Conservation (phyloP, 2,113 vertebrate genomes). For the Sardina pilchardus region DNA sequence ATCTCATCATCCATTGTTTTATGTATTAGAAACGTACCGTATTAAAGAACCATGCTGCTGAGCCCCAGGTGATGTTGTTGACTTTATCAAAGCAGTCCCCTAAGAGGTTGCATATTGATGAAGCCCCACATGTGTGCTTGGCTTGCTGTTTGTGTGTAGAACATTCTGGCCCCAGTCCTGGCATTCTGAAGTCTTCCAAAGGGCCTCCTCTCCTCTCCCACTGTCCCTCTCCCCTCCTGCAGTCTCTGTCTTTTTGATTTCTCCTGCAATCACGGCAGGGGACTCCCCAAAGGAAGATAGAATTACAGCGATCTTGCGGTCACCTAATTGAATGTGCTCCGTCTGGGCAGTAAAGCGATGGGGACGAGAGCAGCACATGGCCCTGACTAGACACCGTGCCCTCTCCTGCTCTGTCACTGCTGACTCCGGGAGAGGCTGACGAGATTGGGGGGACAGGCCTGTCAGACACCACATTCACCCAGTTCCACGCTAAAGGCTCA, state of each 20-base stretch:
- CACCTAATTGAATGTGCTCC: conserved; percentile 9
- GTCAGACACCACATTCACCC: conserved; percentile 12
- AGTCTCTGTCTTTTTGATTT: neutral
- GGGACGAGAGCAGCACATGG: neutral
- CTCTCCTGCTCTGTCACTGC: neutral
- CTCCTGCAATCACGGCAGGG: neutral
- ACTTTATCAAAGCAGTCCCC: no score
- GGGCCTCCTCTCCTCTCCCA: neutral
- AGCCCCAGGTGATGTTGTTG: no score
- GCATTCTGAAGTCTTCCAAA: neutral
- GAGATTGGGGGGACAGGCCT: neutral
- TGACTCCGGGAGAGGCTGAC: neutral
- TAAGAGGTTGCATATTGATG: neutral
- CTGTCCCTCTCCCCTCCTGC: neutral
- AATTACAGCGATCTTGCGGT: neutral
- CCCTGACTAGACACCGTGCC: neutral
- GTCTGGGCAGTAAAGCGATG: neutral
- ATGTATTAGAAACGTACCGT: no score
- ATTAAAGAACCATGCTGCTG: no score
- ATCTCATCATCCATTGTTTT: no score
- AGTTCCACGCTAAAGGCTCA: neutral
- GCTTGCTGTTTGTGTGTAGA: neutral
- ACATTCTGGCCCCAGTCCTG: neutral
- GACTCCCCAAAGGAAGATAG: conserved; percentile 2
- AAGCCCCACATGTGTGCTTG: neutral